A percentile compares a stretch with the other conserved stretches of the same genome.
Conservation (phyloP, 2,888 invertebrate genomes). For the Dryomyza anilis region DNA sequence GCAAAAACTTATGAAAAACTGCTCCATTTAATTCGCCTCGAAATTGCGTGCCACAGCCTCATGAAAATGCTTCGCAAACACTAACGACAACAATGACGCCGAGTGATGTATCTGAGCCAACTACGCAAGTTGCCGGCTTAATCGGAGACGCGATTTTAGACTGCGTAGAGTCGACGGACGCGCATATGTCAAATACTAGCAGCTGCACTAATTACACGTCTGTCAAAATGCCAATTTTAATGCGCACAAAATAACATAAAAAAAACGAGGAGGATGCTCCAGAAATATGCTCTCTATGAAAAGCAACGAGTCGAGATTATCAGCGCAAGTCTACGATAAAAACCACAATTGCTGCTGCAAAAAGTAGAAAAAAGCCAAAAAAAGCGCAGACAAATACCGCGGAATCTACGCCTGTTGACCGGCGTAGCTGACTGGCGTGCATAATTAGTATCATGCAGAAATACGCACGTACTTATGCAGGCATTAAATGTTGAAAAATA, state of each 20-base stretch:
- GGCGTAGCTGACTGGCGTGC: conserved; percentile 3
- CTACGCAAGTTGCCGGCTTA: no score
- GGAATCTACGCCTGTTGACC: not conserved
- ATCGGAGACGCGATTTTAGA: no score
- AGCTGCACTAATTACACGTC: conserved; percentile 45
- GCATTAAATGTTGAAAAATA: conserved; percentile 22
- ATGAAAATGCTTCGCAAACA: no score
- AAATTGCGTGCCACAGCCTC: no score
- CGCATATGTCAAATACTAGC: conserved; percentile 16
- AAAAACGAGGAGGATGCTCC: conserved; percentile 20
- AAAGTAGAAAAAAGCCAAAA: not conserved
- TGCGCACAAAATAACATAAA: no score
- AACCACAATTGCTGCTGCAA: not conserved
- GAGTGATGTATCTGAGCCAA: no score
- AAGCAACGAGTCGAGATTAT: not conserved
- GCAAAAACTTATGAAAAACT: no score
- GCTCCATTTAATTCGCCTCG: no score
- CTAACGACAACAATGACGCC: no score
- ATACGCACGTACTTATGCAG: not conserved
- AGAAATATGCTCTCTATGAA: no score
- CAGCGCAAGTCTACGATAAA: no score
- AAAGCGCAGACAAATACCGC: not conserved
- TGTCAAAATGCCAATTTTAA: conserved; percentile 46
- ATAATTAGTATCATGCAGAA: not conserved
- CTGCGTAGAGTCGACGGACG: not conserved